Conservation (phyloP, 1,140 invertebrate genomes). For the Drosophila nannoptera region DNA sequence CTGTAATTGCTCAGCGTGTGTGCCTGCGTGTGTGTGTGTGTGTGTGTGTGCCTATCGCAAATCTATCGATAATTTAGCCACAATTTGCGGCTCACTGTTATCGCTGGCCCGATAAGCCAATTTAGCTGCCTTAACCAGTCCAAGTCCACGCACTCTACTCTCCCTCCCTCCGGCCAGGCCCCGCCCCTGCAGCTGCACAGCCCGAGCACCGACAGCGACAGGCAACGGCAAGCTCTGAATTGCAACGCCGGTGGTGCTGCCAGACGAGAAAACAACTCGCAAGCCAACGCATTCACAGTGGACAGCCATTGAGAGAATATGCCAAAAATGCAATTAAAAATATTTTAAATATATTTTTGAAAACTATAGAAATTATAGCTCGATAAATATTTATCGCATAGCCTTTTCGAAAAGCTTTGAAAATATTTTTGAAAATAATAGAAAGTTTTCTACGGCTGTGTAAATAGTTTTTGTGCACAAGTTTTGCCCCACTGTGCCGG, state of each 20-base stretch:
- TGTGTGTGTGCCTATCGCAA: conserved; percentile 44
- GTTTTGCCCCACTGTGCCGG: conserved; percentile 46
- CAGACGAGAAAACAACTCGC: conserved; percentile 51
- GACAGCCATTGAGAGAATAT: neutral
- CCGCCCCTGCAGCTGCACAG: conserved; percentile 1
- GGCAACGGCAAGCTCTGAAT: conserved; percentile 54
- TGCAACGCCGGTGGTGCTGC: conserved; percentile 58
- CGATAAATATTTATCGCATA: too few species aligned
- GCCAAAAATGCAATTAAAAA: neutral
- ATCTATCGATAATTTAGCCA: conserved; percentile 68
- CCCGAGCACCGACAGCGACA: conserved; percentile 24
- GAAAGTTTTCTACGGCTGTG: neutral
- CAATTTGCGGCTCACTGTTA: conserved; percentile 45
- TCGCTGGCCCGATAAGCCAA: conserved; percentile 59
- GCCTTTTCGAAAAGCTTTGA: too few species aligned
- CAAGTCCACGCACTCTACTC: neutral
- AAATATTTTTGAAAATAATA: neutral
- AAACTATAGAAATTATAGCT: neutral
- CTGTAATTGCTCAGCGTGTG: conserved; percentile 41
- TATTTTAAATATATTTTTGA: neutral
- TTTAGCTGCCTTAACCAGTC: conserved; percentile 38
- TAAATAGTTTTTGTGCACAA: neutral
- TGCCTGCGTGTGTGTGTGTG: too few species aligned
- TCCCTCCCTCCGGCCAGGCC: neutral
- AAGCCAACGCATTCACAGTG: conserved; percentile 28